Percentiles rank a stretch among this genome's conserved stretches.
These are phyloP conservation scores for Rhea pennata DNA, from an alignment of 2,113 vertebrate genomes.

Conservation along the genomic window DNA sequence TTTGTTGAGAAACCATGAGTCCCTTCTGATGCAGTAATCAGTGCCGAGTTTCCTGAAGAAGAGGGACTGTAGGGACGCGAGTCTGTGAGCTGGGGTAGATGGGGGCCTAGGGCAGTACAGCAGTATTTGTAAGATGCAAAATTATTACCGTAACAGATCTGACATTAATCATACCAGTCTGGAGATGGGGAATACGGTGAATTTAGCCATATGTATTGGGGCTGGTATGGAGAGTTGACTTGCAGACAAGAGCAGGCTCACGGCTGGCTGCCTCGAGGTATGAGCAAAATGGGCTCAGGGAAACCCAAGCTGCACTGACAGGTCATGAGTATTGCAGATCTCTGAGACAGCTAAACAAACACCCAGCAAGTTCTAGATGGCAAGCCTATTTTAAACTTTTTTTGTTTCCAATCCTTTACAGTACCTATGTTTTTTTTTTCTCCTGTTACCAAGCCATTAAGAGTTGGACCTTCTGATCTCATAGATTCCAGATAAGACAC, in stretches of 20 bases:
- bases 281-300: background rate
- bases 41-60: background rate
- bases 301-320: background rate
- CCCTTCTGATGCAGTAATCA: background rate
- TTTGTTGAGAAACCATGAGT: background rate
- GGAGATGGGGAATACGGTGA: background rate
- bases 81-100: background rate
- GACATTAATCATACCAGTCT: background rate
- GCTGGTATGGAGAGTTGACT: background rate
- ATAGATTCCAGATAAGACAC: background rate
- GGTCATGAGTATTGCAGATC: background rate
- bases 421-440: background rate
- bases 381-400: background rate
- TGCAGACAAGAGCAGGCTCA: background rate
- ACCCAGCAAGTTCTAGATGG: fast-evolving
- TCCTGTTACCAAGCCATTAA: background rate
- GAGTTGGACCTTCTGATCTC: background rate
- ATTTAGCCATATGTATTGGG: background rate
- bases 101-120: background rate
- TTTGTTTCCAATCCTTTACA: background rate
- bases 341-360: background rate
- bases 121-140: background rate
- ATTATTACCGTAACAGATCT: background rate
- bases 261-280: background rate
- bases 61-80: background rate